Evolutionary conservation across 1,140 invertebrate species (phyloP).

Genomic region (Cecropterus lyciades): DNA sequence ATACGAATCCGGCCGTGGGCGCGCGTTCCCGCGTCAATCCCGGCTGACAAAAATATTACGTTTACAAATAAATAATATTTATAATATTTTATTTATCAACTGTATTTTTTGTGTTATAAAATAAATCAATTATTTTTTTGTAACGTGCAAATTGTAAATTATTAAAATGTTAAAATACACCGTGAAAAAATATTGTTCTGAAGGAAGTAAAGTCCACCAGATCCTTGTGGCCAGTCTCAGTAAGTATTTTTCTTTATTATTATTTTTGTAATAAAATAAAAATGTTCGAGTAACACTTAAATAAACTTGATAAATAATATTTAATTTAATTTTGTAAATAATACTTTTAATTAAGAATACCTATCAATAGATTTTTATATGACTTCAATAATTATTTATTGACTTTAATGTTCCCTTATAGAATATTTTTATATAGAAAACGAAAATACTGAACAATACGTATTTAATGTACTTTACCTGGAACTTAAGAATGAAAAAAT

Average conservation of each 20-base stretch:
- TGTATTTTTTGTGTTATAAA: constrained; percentile 14
- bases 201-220: constrained; percentile 73
- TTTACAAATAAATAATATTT: constrained; percentile 11
- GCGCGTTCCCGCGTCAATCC: constrained; percentile 43
- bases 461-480: too few species aligned
- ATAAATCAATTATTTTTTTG: not conserved
- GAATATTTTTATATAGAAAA: too few species aligned
- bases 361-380: too few species aligned
- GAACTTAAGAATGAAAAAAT: too few species aligned
- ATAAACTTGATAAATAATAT: too few species aligned
- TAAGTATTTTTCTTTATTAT: constrained; percentile 54
- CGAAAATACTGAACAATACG: too few species aligned
- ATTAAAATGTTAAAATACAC: constrained; percentile 70
- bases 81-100: constrained; percentile 7
- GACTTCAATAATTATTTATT: too few species aligned
- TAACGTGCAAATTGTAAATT: not conserved
- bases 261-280: not conserved
- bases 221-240: constrained; percentile 62
- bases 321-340: too few species aligned
- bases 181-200: constrained; percentile 75
- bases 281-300: too few species aligned
- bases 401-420: too few species aligned
- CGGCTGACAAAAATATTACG: constrained; percentile 23
- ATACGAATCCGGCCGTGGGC: constrained; percentile 44
- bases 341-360: too few species aligned